phyloP scores from a whole-genome alignment of 2,797 vertebrate genomes.

The Neosilurus hyrtlii region DNA sequence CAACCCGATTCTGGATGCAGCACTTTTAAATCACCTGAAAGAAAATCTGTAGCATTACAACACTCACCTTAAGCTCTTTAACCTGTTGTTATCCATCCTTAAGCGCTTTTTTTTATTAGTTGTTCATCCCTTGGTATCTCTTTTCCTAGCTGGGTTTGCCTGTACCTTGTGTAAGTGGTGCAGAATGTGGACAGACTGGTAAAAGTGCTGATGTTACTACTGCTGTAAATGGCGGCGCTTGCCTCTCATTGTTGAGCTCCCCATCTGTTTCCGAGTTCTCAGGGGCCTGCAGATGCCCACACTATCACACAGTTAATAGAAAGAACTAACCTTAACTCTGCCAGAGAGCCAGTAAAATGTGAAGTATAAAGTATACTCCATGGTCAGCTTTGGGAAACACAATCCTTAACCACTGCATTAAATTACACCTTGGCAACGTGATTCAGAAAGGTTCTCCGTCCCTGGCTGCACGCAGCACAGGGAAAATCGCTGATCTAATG shows the following conservation, averaged over 20 bases:
- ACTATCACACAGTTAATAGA: background rate
- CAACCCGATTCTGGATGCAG: too few relatives aligned
- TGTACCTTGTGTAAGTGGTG: background rate
- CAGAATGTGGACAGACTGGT: background rate
- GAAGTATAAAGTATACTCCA: background rate
- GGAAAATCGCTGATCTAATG: constrained; percentile 18
- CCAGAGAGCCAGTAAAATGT: background rate
- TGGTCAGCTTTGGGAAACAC: background rate
- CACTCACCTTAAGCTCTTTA: background rate
- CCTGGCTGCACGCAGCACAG: background rate
- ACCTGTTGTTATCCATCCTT: background rate
- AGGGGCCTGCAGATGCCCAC: background rate
- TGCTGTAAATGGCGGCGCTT: background rate
- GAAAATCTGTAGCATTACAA: background rate
- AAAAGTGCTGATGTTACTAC: background rate
- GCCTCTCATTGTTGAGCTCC: background rate
- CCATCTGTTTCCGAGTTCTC: constrained; percentile 3
- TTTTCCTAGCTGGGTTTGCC: background rate
- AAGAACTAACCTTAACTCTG: background rate
- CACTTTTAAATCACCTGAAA: background rate
- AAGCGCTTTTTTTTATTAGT: background rate
- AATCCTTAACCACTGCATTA: background rate
- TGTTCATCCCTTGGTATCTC: background rate
- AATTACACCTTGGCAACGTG: background rate
- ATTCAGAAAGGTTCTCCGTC: background rate